Percentiles rank a stretch among this genome's conserved stretches.
Evolutionary conservation across 2,113 vertebrate species (phyloP).

Genomic region (Apodemus speciosus): DNA sequence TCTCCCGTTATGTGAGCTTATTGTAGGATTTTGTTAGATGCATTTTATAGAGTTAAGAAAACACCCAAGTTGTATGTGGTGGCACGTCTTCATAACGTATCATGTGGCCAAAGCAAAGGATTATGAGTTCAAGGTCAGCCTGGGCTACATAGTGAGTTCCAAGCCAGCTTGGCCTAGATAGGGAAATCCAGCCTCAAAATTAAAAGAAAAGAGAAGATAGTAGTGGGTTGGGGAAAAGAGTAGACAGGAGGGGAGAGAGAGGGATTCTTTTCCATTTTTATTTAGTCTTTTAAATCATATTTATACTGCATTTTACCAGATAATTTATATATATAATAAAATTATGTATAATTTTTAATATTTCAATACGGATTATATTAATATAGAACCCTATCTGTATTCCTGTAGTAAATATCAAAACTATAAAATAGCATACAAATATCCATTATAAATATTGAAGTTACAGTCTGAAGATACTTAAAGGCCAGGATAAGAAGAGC

Average conservation of each 20-base stretch:
- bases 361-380: not conserved
- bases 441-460: conserved; percentile 56
- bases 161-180: not conserved
- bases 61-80: not conserved
- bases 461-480: conserved; percentile 37
- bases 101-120: not conserved
- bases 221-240: too few relatives aligned
- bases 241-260: not conserved
- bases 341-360: not conserved
- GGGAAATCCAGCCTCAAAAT: not conserved
- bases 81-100: not conserved
- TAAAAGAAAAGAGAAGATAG: too few relatives aligned
- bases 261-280: not conserved
- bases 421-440: conserved; percentile 34
- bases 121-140: not conserved
- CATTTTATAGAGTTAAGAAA: conserved; percentile 24
- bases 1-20: not conserved
- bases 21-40: conserved; percentile 23
- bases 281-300: conserved; percentile 4
- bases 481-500: conserved; percentile 22
- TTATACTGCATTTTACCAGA: conserved; percentile 50
- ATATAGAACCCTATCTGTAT: conserved; percentile 31
- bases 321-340: conserved; percentile 5
- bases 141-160: not conserved
- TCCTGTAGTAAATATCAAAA: conserved; percentile 37